Percentiles rank a stretch among this genome's conserved stretches.
phyloP scores from a whole-genome alignment of 2,888 invertebrate species.

The Leucozona laternaria region DNA sequence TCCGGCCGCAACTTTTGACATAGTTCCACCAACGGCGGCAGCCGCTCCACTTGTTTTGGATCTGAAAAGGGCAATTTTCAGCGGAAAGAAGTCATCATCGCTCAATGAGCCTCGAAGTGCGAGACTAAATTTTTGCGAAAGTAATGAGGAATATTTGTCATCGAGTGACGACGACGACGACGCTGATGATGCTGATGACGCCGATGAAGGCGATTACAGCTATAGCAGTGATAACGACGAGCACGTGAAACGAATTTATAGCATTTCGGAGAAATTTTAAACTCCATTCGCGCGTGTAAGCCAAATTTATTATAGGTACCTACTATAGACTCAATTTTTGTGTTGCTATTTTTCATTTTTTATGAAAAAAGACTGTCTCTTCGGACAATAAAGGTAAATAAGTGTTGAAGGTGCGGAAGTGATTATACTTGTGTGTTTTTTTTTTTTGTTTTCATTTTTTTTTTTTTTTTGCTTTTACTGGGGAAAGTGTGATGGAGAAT shows the following conservation, averaged over 20 bases:
- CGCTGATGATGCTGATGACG: conserved; percentile 59
- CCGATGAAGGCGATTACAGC: conserved; percentile 61
- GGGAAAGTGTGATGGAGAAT: conserved; percentile 3
- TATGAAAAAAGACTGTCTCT: conserved; percentile 1
- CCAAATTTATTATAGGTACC: not conserved
- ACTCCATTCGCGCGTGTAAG: conserved; percentile 22
- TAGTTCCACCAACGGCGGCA: conserved; percentile 78
- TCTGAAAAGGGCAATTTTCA: conserved; percentile 81
- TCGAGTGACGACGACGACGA: conserved; percentile 68
- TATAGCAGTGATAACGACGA: conserved; percentile 81
- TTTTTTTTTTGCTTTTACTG: conserved; percentile 3
- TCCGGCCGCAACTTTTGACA: conserved; percentile 78
- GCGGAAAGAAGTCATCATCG: conserved; percentile 71
- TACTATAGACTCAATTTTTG: not conserved
- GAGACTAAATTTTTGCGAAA: conserved; percentile 44
- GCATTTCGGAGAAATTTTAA: conserved; percentile 83
- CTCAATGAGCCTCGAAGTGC: conserved; percentile 48
- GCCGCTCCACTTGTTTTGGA: conserved; percentile 79
- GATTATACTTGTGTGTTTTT: not conserved
- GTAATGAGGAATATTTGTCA: conserved; percentile 70
- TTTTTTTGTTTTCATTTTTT: not conserved
- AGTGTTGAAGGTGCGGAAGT: not conserved
- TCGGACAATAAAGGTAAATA: conserved; percentile 9
- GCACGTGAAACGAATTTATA: conserved; percentile 82
- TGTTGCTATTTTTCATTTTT: not conserved